A percentile compares a stretch with the other conserved stretches of the same genome.
Conservation (phyloP, 2,113 vertebrate species). For the Acanthochromis polyacanthus region DNA sequence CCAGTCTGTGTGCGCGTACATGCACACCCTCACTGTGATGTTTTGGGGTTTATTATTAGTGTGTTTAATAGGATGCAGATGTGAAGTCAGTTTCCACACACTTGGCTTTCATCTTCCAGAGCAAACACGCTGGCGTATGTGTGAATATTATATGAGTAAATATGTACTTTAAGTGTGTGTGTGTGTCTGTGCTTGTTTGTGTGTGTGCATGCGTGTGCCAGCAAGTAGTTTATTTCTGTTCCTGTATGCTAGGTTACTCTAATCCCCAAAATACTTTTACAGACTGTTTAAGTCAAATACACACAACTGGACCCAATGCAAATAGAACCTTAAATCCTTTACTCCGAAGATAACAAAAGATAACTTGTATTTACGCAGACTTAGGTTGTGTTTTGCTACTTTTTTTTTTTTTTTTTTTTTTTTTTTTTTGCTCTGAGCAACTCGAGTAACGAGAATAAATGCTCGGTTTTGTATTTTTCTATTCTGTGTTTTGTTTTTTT, state of each 20-base stretch:
- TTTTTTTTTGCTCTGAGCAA: conserved; percentile 40
- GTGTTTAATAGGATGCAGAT: conserved; percentile 76
- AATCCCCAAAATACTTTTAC: conserved; percentile 12
- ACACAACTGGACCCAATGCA: conserved; percentile 34
- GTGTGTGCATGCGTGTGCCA: not conserved
- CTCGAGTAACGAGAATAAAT: conserved; percentile 40
- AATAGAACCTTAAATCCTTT: conserved; percentile 23
- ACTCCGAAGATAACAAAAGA: conserved; percentile 9
- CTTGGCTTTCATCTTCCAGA: conserved; percentile 64
- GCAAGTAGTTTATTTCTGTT: conserved; percentile 10
- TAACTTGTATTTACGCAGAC: conserved; percentile 37
- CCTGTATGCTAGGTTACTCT: not conserved
- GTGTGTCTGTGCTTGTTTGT: not conserved
- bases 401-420: conserved; percentile 51
- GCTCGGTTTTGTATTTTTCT: conserved; percentile 43
- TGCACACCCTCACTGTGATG: conserved; percentile 16
- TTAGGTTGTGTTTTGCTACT: conserved; percentile 25
- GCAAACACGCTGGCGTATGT: conserved; percentile 34
- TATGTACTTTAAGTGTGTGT: conserved; percentile 1
- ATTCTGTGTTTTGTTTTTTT: conserved; percentile 17
- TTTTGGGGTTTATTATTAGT: conserved; percentile 60
- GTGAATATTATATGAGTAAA: conserved; percentile 12
- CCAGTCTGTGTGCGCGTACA: not conserved
- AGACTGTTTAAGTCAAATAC: conserved; percentile 12
- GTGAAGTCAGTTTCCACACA: conserved; percentile 61